Evolutionary conservation across 1,140 invertebrate genomes (phyloP), one percentile per base, ranked within the genome.

Genomic region (Solenopsis fugax): DNA sequence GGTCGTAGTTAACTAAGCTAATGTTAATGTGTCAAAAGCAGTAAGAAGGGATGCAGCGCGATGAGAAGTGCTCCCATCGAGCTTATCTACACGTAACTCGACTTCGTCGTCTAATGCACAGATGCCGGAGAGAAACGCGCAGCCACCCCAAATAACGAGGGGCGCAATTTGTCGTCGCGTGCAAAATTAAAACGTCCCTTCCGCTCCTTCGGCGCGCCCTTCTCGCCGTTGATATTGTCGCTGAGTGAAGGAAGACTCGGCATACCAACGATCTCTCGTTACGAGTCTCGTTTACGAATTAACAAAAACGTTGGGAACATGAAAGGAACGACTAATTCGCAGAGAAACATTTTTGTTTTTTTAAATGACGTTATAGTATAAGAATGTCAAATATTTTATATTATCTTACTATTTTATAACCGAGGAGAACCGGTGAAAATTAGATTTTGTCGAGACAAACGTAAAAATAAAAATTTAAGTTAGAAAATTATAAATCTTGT

Each of bases 131-230:
- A 45, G 88, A 45, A 71, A 72, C 60, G 80, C 65, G 67, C 87
- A 69, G 77, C 87, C 85, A 88, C 73, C 88, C 86, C 34, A 62
- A 89, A 89, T 85, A 86, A 92, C 76, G 87, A 90, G 89, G 89
- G 85, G 21, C 86, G 87, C 87, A 87, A 92, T 92, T 89, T 90
- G 87, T 92, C 90, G 90, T 90, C 81, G 85, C 82, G 87, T 90
- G 88, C 72, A 82, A 90, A 91, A 91, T 92, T 92, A 92, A 92
- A 91, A 90, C 88, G 76, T 71, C 89, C 62, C 54, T 69, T 62
- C 64, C 50, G 56, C 45, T 12, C 52, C 18, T 69, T 56, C 34
- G n/a, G 45, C 34, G 45, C 67, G 62, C 58, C 62, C 52, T 75
- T 65, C 45, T 77, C 58, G 0, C 4, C 77, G 29, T 75, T 75